A percentile compares a stretch with the other conserved stretches of the same genome.
These are phyloP conservation scores for Zootoca vivipara DNA, from an alignment of 2,113 vertebrate genomes.

Conservation along the genomic window DNA sequence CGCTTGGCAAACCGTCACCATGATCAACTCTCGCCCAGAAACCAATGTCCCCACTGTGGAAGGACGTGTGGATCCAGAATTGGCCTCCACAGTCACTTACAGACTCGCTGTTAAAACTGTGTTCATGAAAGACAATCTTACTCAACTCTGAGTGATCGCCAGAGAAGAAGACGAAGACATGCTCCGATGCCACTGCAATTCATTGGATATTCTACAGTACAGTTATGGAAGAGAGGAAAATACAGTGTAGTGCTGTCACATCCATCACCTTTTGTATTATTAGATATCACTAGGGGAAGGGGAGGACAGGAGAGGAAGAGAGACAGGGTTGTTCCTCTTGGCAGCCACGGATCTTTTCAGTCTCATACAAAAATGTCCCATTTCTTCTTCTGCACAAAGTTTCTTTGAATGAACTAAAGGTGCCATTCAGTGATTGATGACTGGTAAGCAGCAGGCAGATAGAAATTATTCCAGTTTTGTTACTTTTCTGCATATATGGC, in stretches of 20 bases:
- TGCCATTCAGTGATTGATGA: not conserved
- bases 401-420: not conserved
- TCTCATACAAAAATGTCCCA: not conserved
- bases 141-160: too few relatives aligned
- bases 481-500: not conserved
- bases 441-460: too few relatives aligned
- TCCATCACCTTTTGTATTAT: not conserved
- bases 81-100: too few relatives aligned
- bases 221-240: not conserved
- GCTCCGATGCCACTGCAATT: not conserved
- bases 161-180: not conserved
- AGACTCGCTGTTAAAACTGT: too few relatives aligned
- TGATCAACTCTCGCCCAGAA: too few relatives aligned
- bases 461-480: not conserved
- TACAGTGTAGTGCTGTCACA: not conserved
- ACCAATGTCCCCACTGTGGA: too few relatives aligned
- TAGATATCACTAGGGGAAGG: not conserved
- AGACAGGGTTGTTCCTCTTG: not conserved
- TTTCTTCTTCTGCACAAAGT: not conserved
- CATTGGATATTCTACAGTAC: not conserved
- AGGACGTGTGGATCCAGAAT: too few relatives aligned
- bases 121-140: too few relatives aligned
- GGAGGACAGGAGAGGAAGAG: not conserved
- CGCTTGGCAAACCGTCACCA: too few relatives aligned
- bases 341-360: not conserved